Conservation (phyloP, 2,113 vertebrate genomes). For the Cheilinus undulatus region DNA sequence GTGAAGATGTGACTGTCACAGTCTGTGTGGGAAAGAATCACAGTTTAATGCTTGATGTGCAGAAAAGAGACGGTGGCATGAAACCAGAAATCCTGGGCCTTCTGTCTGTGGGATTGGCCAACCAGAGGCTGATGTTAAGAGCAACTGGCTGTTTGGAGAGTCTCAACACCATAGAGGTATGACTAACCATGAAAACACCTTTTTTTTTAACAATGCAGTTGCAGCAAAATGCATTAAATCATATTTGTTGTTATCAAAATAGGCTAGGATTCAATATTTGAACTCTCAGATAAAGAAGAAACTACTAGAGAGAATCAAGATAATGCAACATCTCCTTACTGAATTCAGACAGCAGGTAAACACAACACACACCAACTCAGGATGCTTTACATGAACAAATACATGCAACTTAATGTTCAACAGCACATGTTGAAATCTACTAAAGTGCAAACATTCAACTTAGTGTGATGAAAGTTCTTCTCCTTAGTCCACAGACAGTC, state of each 20-base stretch:
- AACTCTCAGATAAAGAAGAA: slow-evolving; percentile 72
- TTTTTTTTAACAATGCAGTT: neutral
- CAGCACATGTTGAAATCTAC: neutral
- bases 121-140: slow-evolving; percentile 80
- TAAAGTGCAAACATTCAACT: too few relatives aligned
- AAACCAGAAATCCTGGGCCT: slow-evolving; percentile 65
- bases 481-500: slow-evolving; percentile 75
- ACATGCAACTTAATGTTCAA: neutral
- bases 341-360: slow-evolving; percentile 80
- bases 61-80: slow-evolving; percentile 59
- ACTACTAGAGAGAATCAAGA: slow-evolving; percentile 79
- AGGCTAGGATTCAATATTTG: slow-evolving; percentile 80
- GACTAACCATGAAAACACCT: neutral
- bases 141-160: slow-evolving; percentile 77
- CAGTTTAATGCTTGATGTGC: slow-evolving; percentile 66
- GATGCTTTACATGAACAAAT: neutral
- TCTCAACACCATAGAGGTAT: slow-evolving; percentile 75
- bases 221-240: neutral
- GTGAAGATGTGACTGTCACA: slow-evolving; percentile 78
- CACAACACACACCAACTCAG: neutral
- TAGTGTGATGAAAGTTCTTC: neutral
- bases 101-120: slow-evolving; percentile 73
- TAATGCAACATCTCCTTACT: slow-evolving; percentile 71
- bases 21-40: slow-evolving; percentile 74
- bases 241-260: slow-evolving; percentile 25